Evolutionary conservation across 2,113 vertebrate species (phyloP).

Genomic region (Bagarius yarrelli): DNA sequence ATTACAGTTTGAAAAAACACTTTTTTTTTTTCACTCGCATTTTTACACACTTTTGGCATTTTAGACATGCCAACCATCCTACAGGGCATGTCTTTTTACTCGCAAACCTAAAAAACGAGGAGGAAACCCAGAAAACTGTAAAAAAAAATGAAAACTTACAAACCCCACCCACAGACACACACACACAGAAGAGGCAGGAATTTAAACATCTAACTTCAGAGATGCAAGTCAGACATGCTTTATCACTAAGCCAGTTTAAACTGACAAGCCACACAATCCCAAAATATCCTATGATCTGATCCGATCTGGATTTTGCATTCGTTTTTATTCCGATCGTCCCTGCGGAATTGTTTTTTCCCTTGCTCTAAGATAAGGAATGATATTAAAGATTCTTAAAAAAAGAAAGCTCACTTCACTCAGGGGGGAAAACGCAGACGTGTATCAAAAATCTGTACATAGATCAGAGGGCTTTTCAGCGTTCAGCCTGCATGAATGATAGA

Average conservation of each 20-base stretch:
- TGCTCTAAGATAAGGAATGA: slow-evolving; percentile 36
- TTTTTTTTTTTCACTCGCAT: too few species aligned
- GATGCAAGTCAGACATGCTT: too few species aligned
- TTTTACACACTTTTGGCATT: too few species aligned
- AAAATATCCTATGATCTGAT: slow-evolving; percentile 41
- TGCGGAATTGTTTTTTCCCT: slow-evolving; percentile 11
- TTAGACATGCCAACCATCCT: too few species aligned
- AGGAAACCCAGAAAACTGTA: too few species aligned
- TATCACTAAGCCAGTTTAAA: background rate
- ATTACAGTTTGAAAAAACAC: too few species aligned
- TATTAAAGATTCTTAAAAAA: slow-evolving; percentile 16
- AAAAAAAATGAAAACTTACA: too few species aligned
- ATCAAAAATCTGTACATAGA: background rate
- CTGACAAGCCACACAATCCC: slow-evolving; percentile 7
- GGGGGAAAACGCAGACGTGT: background rate
- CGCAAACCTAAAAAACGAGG: too few species aligned
- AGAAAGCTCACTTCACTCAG: slow-evolving; percentile 10
- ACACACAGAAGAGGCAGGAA: too few species aligned
- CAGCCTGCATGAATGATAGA: background rate
- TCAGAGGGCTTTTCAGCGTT: background rate
- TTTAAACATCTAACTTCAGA: too few species aligned
- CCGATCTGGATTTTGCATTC: slow-evolving; percentile 17
- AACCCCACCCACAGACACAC: too few species aligned
- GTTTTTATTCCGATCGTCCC: slow-evolving; percentile 25
- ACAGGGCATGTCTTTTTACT: too few species aligned